These are phyloP conservation scores for Pectinophora gossypiella DNA, from an alignment of 1,140 invertebrate species.

Conservation along the genomic window DNA sequence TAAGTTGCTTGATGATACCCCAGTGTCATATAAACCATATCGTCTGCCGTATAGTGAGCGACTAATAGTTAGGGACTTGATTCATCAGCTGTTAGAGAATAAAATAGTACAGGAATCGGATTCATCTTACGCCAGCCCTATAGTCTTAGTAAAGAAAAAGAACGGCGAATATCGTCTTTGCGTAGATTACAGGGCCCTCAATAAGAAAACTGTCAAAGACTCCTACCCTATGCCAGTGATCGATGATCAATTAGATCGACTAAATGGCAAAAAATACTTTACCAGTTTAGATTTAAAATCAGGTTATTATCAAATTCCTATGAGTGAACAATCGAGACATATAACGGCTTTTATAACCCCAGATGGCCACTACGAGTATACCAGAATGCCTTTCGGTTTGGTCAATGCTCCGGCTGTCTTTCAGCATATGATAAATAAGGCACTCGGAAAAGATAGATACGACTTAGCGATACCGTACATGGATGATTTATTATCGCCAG, in stretches of 20 bases:
- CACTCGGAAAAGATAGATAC: conserved; percentile 6
- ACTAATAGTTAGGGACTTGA: conserved; percentile 24
- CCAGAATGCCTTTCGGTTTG: neutral
- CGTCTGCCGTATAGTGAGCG: conserved; percentile 22
- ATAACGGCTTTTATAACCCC: neutral
- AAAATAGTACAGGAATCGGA: conserved; percentile 15
- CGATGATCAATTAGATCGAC: conserved; percentile 11
- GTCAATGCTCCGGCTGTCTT: neutral
- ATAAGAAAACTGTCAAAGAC: conserved; percentile 29
- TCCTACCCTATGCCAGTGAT: conserved; percentile 12
- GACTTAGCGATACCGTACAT: conserved; percentile 20
- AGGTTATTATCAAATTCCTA: neutral
- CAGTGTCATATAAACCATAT: conserved; percentile 22
- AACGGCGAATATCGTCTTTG: conserved; percentile 23
- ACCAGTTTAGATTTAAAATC: conserved; percentile 19
- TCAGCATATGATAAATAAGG: conserved; percentile 18
- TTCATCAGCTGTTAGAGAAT: conserved; percentile 17
- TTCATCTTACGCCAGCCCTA: conserved; percentile 21
- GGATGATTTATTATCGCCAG: conserved; percentile 22
- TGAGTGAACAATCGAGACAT: conserved; percentile 12
- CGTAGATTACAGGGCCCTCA: conserved; percentile 37
- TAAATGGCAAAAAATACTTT: conserved; percentile 22
- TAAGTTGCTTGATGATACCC: conserved; percentile 14
- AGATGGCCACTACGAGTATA: conserved; percentile 2
- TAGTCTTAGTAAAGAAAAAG: conserved; percentile 27